Evolutionary conservation across 2,797 vertebrate species (phyloP), one percentile per base, ranked within the genome.

Genomic region (Protosalanx chinensis): DNA sequence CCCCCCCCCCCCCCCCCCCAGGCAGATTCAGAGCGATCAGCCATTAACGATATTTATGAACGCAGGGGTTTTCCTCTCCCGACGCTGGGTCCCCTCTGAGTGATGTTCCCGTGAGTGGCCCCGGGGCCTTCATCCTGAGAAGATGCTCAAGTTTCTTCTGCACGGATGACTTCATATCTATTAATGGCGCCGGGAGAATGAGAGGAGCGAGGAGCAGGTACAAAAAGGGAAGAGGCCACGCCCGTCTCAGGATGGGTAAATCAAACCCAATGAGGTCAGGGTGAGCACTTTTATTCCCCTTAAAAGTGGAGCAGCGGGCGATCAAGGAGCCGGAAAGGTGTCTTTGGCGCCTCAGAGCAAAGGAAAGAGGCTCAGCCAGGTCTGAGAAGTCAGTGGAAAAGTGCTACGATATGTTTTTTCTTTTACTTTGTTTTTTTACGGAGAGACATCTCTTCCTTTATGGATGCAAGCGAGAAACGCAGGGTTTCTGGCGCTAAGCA

Each of bases 91-190:
- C 51, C 51, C 64, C 78, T 80, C 77, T 90, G 89, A 92, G 79
- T 88, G 88, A 92, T 91, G 89, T 85, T 81, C 65, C 82, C 67
- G 76, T 84, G 86, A 91, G 90, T 91, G 90, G 90, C 90, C 91
- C 87, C 68, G 85, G 33, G 87, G 85, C 88, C 23, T 1, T 82
- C 84, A 86, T 89, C 85, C 87, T 82, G 81, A 87, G 71, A 87
- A 90, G 82, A 89, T 83, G 86, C 83, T 86, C 81, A 69, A 85
- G 84, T 90, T 92, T 86, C 81, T 82, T 72, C 72, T 74, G 69
- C 29, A 77, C 86, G 84, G 86, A 93, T 93, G 91, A 93, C 91
- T 92, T 93, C 90, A 93, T 93, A 87, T 91, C 91, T 91, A 91
- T 92, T 92, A 91, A 93, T 89, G 85, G 85, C 73, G 81, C 72